phyloP scores from a whole-genome alignment of 2,113 vertebrate species.

The Platysternon megacephalum region DNA sequence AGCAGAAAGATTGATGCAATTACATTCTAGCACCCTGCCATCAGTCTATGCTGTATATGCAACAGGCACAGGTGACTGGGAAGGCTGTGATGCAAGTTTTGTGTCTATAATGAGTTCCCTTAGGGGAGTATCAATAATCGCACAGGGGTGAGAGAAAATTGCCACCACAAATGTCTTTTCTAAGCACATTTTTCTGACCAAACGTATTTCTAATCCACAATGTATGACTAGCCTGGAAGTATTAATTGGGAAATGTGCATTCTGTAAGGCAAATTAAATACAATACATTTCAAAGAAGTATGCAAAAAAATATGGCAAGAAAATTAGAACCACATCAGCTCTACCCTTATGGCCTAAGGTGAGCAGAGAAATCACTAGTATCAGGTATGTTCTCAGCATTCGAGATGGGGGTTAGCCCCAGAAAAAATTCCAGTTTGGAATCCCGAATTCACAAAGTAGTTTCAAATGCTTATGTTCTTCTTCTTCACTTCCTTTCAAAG shows the following conservation, averaged over 20 bases:
- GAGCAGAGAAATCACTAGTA: not conserved
- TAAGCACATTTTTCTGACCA: rapidly evolving
- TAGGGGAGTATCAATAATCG: rapidly evolving
- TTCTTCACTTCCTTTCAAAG: too few relatives aligned
- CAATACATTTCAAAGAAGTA: rapidly evolving
- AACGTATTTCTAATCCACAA: rapidly evolving
- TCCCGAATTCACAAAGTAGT: not conserved
- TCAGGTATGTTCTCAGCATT: not conserved
- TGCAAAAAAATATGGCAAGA: rapidly evolving
- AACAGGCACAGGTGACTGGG: rapidly evolving
- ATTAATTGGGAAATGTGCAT: not conserved
- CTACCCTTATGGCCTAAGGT: rapidly evolving
- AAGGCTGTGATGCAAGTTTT: not conserved
- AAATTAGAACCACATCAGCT: not conserved
- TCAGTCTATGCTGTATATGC: not conserved
- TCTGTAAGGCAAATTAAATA: not conserved
- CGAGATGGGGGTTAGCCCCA: not conserved
- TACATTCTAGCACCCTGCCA: rapidly evolving
- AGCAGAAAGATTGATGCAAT: rapidly evolving
- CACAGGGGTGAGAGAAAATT: rapidly evolving
- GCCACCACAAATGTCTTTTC: rapidly evolving
- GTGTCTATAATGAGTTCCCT: rapidly evolving
- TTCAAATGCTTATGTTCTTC: not conserved
- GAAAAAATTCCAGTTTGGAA: not conserved
- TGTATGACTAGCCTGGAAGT: not conserved